Conservation (phyloP, 2,113 vertebrate genomes). For the Paramormyrops kingsleyae region DNA sequence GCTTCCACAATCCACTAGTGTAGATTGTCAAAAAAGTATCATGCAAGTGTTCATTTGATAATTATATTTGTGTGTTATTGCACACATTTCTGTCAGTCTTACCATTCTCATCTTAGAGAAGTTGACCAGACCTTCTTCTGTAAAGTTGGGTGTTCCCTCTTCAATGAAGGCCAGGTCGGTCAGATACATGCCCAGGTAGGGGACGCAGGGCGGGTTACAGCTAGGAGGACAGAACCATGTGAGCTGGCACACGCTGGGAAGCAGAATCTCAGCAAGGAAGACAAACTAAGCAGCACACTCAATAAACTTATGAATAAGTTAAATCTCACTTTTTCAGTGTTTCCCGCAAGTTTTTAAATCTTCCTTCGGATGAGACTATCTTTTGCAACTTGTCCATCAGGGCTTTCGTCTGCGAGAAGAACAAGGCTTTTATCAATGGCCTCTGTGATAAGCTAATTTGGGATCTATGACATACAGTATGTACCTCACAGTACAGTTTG, state of each 20-base stretch:
- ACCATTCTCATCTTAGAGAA: constrained; percentile 93
- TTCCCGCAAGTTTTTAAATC: constrained; percentile 87
- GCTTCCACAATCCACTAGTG: too few relatives aligned
- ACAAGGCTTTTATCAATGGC: not conserved
- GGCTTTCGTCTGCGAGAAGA: constrained; percentile 70
- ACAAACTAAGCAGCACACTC: not conserved
- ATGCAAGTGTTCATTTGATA: not conserved
- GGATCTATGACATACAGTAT: not conserved
- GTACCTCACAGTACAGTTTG: not conserved
- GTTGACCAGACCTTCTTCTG: constrained; percentile 82
- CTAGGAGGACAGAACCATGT: constrained; percentile 41
- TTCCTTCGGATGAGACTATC: constrained; percentile 80
- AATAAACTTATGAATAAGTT: not conserved
- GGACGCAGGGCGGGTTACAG: constrained; percentile 79
- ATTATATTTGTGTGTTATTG: not conserved
- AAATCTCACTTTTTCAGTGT: constrained; percentile 77
- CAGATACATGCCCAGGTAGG: constrained; percentile 84
- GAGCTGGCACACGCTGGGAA: not conserved
- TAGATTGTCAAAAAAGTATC: not conserved
- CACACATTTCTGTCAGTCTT: not conserved
- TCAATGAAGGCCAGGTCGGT: constrained; percentile 82
- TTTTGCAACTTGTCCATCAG: constrained; percentile 85
- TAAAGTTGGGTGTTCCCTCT: constrained; percentile 83
- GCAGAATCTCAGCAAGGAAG: not conserved
- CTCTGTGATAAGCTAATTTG: not conserved